Conservation (phyloP, 2,888 invertebrate genomes). For the Agelastica alni region DNA sequence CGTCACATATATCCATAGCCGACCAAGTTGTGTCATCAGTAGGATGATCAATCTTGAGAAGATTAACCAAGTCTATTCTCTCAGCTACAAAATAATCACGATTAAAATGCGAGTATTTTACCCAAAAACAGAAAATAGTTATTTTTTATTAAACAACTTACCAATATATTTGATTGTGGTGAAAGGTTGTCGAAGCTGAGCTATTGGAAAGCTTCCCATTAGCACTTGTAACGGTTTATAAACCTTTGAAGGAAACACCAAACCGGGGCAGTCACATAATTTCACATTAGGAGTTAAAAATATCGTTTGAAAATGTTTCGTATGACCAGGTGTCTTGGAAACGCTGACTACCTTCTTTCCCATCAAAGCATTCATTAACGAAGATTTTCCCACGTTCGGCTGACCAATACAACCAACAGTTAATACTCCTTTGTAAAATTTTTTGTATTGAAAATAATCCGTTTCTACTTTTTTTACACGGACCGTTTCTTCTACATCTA, state of each 20-base stretch:
- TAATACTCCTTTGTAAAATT: conserved; percentile 73
- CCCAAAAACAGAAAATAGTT: too few relatives aligned
- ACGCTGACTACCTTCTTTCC: conserved; percentile 93
- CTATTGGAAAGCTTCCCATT: conserved; percentile 92
- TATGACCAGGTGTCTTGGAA: conserved; percentile 92
- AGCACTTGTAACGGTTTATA: conserved; percentile 85
- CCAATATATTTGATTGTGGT: conserved; percentile 74
- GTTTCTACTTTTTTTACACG: conserved; percentile 62
- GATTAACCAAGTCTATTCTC: conserved; percentile 70
- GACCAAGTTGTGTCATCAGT: conserved; percentile 81
- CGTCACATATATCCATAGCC: conserved; percentile 87
- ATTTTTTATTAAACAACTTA: conserved; percentile 33
- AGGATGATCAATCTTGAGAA: conserved; percentile 74
- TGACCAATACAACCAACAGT: conserved; percentile 83
- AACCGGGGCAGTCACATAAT: conserved; percentile 92
- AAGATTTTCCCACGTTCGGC: conserved; percentile 96
- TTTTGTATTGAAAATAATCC: conserved; percentile 67
- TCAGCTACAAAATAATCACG: conserved; percentile 66
- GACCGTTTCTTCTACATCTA: conserved; percentile 56
- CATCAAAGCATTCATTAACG: conserved; percentile 90
- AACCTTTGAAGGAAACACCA: conserved; percentile 89
- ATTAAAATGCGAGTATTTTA: too few relatives aligned
- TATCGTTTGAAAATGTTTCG: conserved; percentile 97
- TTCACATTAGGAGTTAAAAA: conserved; percentile 83
- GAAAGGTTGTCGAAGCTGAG: conserved; percentile 88